These are phyloP conservation scores for Chirona hameri DNA, from an alignment of 2,888 invertebrate species.

Conservation along the genomic window DNA sequence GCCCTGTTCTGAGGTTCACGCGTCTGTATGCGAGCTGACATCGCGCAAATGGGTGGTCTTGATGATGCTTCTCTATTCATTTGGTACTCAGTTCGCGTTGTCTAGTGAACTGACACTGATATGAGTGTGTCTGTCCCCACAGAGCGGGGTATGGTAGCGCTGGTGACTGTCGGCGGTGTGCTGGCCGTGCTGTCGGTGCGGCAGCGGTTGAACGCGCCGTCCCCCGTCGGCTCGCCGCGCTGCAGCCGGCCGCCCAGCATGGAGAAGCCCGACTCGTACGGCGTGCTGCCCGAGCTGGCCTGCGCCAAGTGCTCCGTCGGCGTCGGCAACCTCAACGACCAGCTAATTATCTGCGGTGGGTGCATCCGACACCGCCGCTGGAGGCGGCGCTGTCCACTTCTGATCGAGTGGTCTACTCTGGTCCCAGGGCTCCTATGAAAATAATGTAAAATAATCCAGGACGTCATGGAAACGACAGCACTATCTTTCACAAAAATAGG, in stretches of 20 bases:
- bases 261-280: constrained; percentile 57
- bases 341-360: constrained; percentile 73
- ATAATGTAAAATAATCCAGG: too few species aligned
- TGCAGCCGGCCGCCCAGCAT: constrained; percentile 40
- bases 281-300: constrained; percentile 59
- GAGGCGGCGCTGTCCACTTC: too few species aligned
- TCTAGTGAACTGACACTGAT: too few species aligned
- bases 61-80: too few species aligned
- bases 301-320: constrained; percentile 71
- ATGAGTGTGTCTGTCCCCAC: constrained; percentile 35
- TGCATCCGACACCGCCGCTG: constrained; percentile 33
- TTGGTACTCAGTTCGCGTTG: too few species aligned
- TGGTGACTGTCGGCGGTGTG: constrained; percentile 61
- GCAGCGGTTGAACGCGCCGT: constrained; percentile 53
- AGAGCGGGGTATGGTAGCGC: constrained; percentile 60
- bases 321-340: constrained; percentile 64
- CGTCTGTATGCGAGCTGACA: too few species aligned
- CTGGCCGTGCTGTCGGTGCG: constrained; percentile 61
- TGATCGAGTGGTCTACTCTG: too few species aligned
- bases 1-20: too few species aligned
- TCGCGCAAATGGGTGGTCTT: too few species aligned
- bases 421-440: too few species aligned
- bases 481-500: too few species aligned
- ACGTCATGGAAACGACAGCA: too few species aligned
- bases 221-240: constrained; percentile 41